Evolutionary conservation across 2,113 vertebrate genomes (phyloP), one percentile per base, ranked within the genome.

Genomic region (Nycticebus coucang): DNA sequence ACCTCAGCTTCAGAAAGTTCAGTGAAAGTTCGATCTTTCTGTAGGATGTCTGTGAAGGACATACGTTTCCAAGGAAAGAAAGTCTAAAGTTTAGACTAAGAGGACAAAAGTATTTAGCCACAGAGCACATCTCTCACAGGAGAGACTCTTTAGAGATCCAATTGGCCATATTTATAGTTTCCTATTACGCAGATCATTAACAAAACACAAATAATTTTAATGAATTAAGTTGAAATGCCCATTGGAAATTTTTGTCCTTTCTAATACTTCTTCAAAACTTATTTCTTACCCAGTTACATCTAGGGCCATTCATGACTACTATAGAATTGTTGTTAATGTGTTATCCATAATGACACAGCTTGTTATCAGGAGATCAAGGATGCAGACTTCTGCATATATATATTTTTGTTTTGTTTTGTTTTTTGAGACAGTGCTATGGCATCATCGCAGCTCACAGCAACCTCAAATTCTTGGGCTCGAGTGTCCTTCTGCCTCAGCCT

Each of bases 121-220:
- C 10, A 91, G 30, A 17, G 87, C 53, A 69, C 22, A 13, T 82
- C 86, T 80, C 89, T 96, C 59, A 74, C 30, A 33, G 84, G 62
- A 91, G 17, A 86, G 22, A 55, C 53, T 93, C 30, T 37, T 55
- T 83, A 33, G 68, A 87, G 90, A 64, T 90, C 28, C 21, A 87
- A 0, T 33, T 77, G 18, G 15, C 72, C 50, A 45, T 79, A 86
- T 87, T 89, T 80, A 9, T 33, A 75, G 55, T 77, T 93, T 92
- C 72, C 33, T 71, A 24, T 45, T 89, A 71, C 59, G 24, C 8
- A 41, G 78, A 37, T 91, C 15, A 60, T 86, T 82, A 94, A 80
- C 66, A 88, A 26, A 91, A 89, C 71, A 83, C 33, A 93, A 87
- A 77, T 85, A 45, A 57, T 95, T 93, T 89, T 90, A 84, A 21